phyloP scores from a whole-genome alignment of 2,113 vertebrate species.

The Cryptotis parvus region DNA sequence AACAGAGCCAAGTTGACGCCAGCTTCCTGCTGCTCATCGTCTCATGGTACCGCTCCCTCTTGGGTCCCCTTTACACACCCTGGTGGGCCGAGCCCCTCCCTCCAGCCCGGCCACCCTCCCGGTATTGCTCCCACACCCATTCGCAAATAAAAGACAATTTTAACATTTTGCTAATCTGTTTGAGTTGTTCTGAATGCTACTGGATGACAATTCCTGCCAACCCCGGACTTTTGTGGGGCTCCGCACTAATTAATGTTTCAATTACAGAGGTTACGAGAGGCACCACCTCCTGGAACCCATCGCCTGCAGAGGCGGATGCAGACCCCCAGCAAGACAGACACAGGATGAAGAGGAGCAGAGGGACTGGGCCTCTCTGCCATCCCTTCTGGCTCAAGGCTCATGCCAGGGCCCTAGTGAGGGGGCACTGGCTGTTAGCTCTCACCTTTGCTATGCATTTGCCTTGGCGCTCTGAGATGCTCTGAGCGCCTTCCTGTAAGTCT shows the following conservation, averaged over 20 bases:
- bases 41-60: not conserved
- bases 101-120: not conserved
- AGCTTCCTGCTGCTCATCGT: not conserved
- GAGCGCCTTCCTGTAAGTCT: not conserved
- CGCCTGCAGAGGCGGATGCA: not conserved
- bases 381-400: not conserved
- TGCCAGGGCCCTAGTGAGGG: constrained; percentile 80
- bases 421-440: constrained; percentile 33
- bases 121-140: not conserved
- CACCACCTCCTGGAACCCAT: not conserved
- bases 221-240: too few species aligned
- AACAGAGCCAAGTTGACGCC: constrained; percentile 7
- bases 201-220: not conserved
- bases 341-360: constrained; percentile 7
- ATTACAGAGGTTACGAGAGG: constrained; percentile 36
- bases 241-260: not conserved
- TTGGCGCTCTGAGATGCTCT: not conserved
- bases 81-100: not conserved
- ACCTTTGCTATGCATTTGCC: constrained; percentile 15
- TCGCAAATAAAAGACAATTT: constrained; percentile 1
- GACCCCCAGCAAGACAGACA: not conserved
- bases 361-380: not conserved
- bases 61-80: rapidly evolving
- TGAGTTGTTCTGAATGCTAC: constrained; percentile 24
- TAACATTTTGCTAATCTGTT: constrained; percentile 11